A percentile compares a stretch with the other conserved stretches of the same genome.
Conservation (phyloP, 2,888 invertebrate species). For the Siphlonurus alternatus region DNA sequence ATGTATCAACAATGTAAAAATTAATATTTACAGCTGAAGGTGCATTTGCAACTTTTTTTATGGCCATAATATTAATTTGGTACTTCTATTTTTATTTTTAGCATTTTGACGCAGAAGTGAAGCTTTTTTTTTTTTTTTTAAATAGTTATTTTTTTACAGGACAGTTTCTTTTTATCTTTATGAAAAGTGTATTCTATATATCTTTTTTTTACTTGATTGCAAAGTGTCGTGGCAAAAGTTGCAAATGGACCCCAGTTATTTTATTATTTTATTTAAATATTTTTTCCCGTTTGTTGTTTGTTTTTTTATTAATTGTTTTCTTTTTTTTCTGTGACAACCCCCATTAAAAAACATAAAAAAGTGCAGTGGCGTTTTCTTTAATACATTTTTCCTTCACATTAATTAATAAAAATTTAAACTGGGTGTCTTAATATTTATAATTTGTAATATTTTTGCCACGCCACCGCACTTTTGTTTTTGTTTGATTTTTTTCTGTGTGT, state of each 20-base stretch:
- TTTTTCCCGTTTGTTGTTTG: conserved; percentile 1
- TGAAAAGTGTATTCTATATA: background rate
- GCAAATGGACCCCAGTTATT: conserved; percentile 5
- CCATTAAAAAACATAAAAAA: conserved; percentile 12
- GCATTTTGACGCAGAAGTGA: too few relatives aligned
- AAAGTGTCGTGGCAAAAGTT: background rate
- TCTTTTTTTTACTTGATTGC: background rate
- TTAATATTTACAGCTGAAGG: conserved; percentile 31
- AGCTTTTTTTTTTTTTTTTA: too few relatives aligned
- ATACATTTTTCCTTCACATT: background rate
- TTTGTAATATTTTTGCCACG: background rate
- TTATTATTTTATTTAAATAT: background rate
- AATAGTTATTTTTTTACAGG: background rate
- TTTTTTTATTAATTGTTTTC: conserved; percentile 12
- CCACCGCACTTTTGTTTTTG: background rate
- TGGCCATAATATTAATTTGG: too few relatives aligned
- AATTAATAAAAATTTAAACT: background rate
- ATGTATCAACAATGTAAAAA: too few relatives aligned
- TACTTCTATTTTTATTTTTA: too few relatives aligned
- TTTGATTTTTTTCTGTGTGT: background rate
- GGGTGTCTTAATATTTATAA: background rate
- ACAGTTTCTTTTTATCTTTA: background rate
- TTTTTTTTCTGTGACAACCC: conserved; percentile 14
- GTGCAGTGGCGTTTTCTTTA: conserved; percentile 9
- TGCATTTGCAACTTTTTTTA: conserved; percentile 31